A percentile compares a stretch with the other conserved stretches of the same genome.
Evolutionary conservation across 2,888 invertebrate species (phyloP).

Genomic region (Himalopsyche japonica): DNA sequence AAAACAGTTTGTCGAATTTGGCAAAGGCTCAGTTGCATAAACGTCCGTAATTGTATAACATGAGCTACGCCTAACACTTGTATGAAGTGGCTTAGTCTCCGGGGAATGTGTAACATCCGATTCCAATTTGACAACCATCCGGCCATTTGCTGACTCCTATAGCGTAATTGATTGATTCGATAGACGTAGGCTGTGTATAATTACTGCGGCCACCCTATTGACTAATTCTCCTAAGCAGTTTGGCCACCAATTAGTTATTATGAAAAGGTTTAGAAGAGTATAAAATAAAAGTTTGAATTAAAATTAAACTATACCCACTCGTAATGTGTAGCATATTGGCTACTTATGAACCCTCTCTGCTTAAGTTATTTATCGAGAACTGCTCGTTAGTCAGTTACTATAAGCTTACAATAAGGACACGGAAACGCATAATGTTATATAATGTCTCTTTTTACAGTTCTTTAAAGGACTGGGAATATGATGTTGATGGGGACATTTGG

Average conservation of each 20-base stretch:
- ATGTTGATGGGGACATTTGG: too few species aligned
- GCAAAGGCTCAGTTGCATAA: neutral
- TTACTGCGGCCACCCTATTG: neutral
- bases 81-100: neutral
- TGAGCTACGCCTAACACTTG: neutral
- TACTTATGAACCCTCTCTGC: too few species aligned
- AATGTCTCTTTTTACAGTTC: too few species aligned
- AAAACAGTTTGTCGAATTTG: neutral
- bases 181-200: neutral
- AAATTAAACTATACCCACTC: too few species aligned
- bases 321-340: too few species aligned
- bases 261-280: neutral
- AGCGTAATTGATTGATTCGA: slow-evolving; percentile 31
- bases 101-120: slow-evolving; percentile 11
- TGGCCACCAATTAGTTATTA: neutral
- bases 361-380: too few species aligned
- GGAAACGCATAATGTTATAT: too few species aligned
- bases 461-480: too few species aligned
- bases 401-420: too few species aligned
- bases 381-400: too few species aligned
- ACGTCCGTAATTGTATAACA: neutral
- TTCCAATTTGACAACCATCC: slow-evolving; percentile 32
- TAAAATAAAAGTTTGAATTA: too few species aligned
- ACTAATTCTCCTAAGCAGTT: neutral
- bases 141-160: slow-evolving; percentile 4